Evolutionary conservation across 2,113 vertebrate genomes (phyloP), one percentile per base, ranked within the genome.

Genomic region (Microcebus griseorufus): DNA sequence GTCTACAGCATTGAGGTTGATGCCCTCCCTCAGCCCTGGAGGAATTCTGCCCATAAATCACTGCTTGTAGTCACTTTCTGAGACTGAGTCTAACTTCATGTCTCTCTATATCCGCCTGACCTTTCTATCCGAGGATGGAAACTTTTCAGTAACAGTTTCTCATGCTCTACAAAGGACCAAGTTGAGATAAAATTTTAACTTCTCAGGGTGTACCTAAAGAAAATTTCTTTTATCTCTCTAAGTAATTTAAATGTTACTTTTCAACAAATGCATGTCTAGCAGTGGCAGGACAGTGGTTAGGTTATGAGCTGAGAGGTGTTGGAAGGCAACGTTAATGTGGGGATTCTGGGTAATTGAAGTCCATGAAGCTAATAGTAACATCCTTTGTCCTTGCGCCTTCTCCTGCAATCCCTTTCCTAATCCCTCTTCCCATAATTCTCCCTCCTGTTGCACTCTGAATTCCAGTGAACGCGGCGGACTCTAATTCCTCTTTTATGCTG

Each of bases 21-120:
- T 92, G 80, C 51, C 58, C 42, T 48, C 82, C 6, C 69, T 58
- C 42, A 58, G 89, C 22, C 55, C 58, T 92, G 53, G 25, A 93
- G 94, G 95, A 97, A 97, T 96, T 83, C 83, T 84, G 92, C 75
- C 87, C 45, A 20, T 96, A 95, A 97, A 93, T 97, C 96, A 94
- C 75, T 34, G 60, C 65, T 87, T 89, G 53, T 58, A 86, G 86
- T 62, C 5, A 10, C 51, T 79, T 62, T 94, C 79, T 70, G 70
- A 95, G 64, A 42, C 8, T 23, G 20, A 45, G 9, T 25, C 48
- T 80, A 76, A 84, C 55, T 95, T 90, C 67, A 55, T n/a, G 70
- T 93, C 79, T 88, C 3, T 95, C 79, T 86, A 3, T 62, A 87
- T 93, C 67, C 73, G 64, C 89, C 79, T 94, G 86, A 75, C 39